Percentiles rank a stretch among this genome's conserved stretches.
phyloP scores from a whole-genome alignment of 1,140 invertebrate genomes.

The Orchestia grillus region DNA sequence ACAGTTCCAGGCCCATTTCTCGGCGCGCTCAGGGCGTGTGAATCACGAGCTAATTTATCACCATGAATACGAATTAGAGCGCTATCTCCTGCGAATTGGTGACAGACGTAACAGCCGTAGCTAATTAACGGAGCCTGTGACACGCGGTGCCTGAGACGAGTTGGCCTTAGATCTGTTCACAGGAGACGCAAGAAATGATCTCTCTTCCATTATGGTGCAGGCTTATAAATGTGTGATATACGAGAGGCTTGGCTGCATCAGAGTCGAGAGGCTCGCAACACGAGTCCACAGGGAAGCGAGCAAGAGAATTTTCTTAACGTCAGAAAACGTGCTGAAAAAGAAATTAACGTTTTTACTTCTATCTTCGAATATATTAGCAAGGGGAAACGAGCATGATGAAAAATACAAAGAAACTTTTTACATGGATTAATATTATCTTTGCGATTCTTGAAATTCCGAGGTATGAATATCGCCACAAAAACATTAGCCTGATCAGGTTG shows the following conservation, averaged over 20 bases:
- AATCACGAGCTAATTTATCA: not conserved
- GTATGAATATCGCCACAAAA: no score
- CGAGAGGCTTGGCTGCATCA: not conserved
- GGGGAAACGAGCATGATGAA: no score
- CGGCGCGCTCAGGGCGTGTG: not conserved
- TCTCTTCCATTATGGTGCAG: not conserved
- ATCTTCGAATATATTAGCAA: no score
- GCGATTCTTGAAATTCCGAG: no score
- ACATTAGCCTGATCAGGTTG: no score
- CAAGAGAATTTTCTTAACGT: not conserved
- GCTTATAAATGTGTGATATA: not conserved
- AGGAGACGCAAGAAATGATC: not conserved
- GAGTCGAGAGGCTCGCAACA: not conserved
- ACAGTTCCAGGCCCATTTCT: not conserved
- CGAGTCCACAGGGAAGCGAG: not conserved
- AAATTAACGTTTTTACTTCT: no score
- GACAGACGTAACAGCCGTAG: not conserved
- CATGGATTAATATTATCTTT: no score
- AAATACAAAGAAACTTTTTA: no score
- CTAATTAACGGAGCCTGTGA: not conserved
- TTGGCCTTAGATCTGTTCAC: not conserved
- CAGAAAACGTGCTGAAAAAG: no score
- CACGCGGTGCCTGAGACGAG: not conserved
- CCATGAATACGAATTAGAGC: not conserved
- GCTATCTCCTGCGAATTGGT: not conserved